These are phyloP conservation scores for Diacarnus erythraeanus DNA, from an alignment of 37 sponge, comb jelly and placozoan genomes.

Conservation along the genomic window DNA sequence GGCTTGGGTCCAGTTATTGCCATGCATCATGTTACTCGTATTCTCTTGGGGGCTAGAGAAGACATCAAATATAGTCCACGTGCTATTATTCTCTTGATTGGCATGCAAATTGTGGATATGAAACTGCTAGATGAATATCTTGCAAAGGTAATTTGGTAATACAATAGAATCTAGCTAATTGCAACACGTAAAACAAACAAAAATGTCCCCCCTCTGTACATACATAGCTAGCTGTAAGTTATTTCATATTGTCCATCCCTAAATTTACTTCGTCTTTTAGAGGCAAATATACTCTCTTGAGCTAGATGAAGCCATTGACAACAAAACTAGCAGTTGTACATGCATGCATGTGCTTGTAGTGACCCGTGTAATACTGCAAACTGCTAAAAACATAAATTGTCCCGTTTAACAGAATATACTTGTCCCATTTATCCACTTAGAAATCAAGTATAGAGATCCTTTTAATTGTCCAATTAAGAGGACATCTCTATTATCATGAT, in stretches of 20 bases:
- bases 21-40: constrained; percentile 44
- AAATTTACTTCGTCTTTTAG: no score
- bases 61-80: constrained; percentile 96
- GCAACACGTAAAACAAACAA: no score
- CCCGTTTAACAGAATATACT: no score
- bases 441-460: no score
- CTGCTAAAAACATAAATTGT: no score
- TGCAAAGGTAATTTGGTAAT: constrained; percentile 84
- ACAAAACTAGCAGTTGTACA: no score
- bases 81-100: constrained; percentile 91
- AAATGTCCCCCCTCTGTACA: not conserved
- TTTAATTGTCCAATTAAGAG: not conserved
- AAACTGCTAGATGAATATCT: constrained; percentile 84
- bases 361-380: no score
- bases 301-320: no score
- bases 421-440: no score
- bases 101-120: constrained; percentile 90
- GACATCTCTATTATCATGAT: not conserved
- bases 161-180: no score
- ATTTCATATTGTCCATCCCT: not conserved
- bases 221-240: not conserved
- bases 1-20: constrained; percentile 52
- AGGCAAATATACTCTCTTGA: no score
- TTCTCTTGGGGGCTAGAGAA: constrained; percentile 81
- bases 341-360: no score